These are phyloP conservation scores for Heloderma charlesbogerti DNA, from an alignment of 2,113 vertebrate genomes.

Conservation along the genomic window DNA sequence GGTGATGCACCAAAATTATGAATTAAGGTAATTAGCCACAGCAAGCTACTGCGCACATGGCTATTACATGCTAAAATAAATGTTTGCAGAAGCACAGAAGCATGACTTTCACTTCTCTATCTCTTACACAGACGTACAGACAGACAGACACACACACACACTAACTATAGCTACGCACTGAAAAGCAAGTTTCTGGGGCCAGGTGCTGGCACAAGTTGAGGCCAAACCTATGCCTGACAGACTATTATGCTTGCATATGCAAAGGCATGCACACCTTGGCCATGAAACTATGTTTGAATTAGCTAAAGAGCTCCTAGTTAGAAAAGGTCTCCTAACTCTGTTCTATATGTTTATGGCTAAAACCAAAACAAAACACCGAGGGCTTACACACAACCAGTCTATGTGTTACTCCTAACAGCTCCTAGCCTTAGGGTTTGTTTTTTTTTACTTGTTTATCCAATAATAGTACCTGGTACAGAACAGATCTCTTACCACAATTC, in stretches of 20 bases:
- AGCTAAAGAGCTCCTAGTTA: not conserved
- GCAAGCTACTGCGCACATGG: too few species aligned
- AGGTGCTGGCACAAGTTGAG: not conserved
- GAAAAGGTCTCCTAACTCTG: not conserved
- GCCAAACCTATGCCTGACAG: not conserved
- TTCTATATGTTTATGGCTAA: not conserved
- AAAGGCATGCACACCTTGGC: not conserved
- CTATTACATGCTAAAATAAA: too few species aligned
- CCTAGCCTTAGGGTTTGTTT: not conserved
- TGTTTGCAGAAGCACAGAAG: not conserved
- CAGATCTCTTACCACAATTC: conserved; percentile 1
- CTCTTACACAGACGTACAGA: too few species aligned
- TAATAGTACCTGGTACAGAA: not conserved
- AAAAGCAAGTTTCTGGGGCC: too few species aligned
- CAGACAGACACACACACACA: too few species aligned
- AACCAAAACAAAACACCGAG: not conserved
- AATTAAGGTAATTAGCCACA: too few species aligned
- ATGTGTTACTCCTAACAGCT: not conserved
- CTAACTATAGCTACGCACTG: not conserved
- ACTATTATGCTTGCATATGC: not conserved
- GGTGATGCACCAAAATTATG: not conserved
- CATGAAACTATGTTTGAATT: not conserved
- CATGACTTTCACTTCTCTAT: not conserved
- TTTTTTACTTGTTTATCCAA: not conserved
- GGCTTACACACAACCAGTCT: not conserved